Evolutionary conservation across 2,797 vertebrate species (phyloP).

Genomic region (Lophius americanus): DNA sequence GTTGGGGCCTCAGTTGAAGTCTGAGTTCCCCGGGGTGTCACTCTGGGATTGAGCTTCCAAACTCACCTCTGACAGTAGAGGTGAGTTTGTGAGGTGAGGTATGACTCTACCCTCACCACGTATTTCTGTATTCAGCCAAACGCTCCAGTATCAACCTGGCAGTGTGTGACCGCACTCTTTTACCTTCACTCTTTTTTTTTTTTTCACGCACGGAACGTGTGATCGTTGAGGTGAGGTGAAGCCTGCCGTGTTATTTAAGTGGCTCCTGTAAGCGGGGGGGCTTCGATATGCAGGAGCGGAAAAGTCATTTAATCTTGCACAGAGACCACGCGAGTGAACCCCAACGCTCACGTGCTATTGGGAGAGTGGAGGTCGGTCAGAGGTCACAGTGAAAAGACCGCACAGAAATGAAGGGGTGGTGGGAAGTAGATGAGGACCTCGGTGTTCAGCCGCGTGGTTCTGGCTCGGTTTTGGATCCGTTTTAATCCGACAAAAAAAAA

Average conservation of each 20-base stretch:
- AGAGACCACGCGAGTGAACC: conserved; percentile 21
- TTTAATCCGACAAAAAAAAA: conserved; percentile 52
- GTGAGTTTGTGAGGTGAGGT: no score
- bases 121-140: conserved; percentile 11
- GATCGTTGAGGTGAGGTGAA: conserved; percentile 36
- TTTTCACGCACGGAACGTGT: conserved; percentile 12
- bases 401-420: conserved; percentile 35
- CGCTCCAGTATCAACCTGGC: background rate
- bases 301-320: conserved; percentile 45
- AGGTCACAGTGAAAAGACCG: conserved; percentile 35
- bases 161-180: conserved; percentile 6
- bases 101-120: background rate
- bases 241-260: conserved; percentile 20
- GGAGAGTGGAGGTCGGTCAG: conserved; percentile 12
- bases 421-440: conserved; percentile 17
- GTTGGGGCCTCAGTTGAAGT: no score
- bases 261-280: background rate
- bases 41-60: no score
- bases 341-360: conserved; percentile 19
- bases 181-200: conserved; percentile 2
- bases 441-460: conserved; percentile 36
- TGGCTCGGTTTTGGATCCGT: conserved; percentile 29
- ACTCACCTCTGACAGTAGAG: no score
- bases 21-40: no score
- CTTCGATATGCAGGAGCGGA: conserved; percentile 9